Evolutionary conservation across 1,140 invertebrate species (phyloP).

Genomic region (Neoseiulus cucumeris): DNA sequence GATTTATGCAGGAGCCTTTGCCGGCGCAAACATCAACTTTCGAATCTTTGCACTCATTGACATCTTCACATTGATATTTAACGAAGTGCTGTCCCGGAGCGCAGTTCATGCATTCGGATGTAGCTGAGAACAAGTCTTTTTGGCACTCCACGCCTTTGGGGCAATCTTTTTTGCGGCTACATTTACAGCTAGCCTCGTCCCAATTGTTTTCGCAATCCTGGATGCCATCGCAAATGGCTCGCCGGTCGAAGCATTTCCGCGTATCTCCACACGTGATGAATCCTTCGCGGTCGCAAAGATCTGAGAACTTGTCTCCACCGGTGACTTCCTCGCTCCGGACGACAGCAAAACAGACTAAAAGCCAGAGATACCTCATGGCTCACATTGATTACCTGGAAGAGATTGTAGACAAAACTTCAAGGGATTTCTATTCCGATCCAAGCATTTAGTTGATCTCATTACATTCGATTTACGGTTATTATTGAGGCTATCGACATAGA

Average conservation of each 20-base stretch:
- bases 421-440: too few species aligned
- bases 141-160: background rate
- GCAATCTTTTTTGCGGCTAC: background rate
- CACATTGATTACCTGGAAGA: too few species aligned
- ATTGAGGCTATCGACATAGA: too few species aligned
- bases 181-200: background rate
- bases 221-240: background rate
- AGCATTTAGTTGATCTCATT: too few species aligned
- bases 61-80: background rate
- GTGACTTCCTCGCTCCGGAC: background rate
- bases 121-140: background rate
- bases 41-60: background rate
- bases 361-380: too few species aligned
- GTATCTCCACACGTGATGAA: background rate
- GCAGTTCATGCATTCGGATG: background rate
- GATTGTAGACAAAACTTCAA: too few species aligned
- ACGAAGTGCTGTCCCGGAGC: background rate
- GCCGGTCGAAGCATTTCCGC: background rate
- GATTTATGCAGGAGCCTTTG: background rate
- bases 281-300: background rate
- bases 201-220: background rate
- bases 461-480: too few species aligned
- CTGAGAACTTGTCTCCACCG: background rate
- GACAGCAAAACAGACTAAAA: background rate
- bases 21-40: background rate